Base-by-base conservation (phyloP, 2,113 vertebrate genomes). In the Laticauda colubrina region DNA sequence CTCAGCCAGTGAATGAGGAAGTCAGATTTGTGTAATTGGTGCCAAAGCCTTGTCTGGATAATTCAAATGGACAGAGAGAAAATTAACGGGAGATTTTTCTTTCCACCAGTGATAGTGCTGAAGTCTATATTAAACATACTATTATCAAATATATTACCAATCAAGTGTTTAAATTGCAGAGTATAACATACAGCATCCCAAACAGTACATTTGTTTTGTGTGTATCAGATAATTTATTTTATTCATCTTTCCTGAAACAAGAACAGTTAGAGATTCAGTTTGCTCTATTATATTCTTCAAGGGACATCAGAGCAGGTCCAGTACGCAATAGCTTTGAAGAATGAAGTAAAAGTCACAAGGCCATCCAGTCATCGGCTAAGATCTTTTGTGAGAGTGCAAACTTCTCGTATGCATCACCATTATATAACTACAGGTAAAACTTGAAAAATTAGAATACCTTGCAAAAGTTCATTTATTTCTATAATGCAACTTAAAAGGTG, bases 21-120 rank as follows among this genome's bases (percentile, higher is more conserved):
- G 94, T 94, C 93, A 96, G 94, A 48, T 96, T 97, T 96, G 95
- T 96, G 93, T 94, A 94, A 95, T 43, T 96, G 96, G 96, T 95
- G 97, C 95, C 97, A 97, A 98, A 99, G 98, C 98, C 98, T 99
- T 98, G 98, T 99, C 98, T 99, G 98, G 98, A 98, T 97, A 95
- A 97, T 98, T 97, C 98, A 97, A 96, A 96, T 95, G 97, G 94
- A 96, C 90, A 87, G 45, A 92, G 24, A 18, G 86, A 53, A 92
- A 95, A 95, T 94, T 95, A 95, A 95, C 93, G 93, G 81, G 93
- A 95, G 96, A 96, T 97, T 98, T 96, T 91, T 97, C 95, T 95
- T 94, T 96, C 88, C 96, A 96, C 61, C 56, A 87, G 26, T 39
- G 57, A 93, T 88, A 94, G 93, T 91, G 92, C 94, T 94, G 95